Evolutionary conservation across 2,113 vertebrate species (phyloP).

Genomic region (Thomomys bottae): DNA sequence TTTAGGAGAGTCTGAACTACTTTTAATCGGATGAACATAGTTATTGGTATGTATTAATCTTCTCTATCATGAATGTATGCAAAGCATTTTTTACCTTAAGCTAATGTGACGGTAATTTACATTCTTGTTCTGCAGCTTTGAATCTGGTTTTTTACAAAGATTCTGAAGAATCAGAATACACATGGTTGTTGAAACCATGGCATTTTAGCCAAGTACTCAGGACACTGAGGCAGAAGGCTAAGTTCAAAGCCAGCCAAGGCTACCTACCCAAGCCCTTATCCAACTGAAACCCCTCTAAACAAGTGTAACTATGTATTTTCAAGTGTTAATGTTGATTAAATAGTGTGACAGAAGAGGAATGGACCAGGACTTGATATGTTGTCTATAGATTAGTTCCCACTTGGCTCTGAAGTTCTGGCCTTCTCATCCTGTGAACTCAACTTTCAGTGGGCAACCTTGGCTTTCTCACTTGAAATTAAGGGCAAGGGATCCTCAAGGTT

Average conservation of each 20-base stretch:
- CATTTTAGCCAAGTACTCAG: background rate
- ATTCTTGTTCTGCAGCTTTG: slow-evolving; percentile 42
- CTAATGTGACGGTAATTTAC: background rate
- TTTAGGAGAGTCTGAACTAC: background rate
- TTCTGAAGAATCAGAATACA: slow-evolving; percentile 14
- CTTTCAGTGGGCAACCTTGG: background rate
- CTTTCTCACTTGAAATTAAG: background rate
- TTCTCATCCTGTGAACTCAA: background rate
- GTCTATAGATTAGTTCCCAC: background rate
- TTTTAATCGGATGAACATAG: background rate
- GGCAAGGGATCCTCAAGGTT: background rate
- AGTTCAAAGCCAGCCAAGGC: background rate
- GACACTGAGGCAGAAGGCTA: background rate
- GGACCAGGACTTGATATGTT: fast-evolving
- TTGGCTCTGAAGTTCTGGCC: background rate
- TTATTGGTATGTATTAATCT: background rate
- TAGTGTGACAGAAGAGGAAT: background rate
- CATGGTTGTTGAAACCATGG: background rate
- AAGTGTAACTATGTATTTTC: too few relatives aligned
- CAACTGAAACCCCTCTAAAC: too few relatives aligned
- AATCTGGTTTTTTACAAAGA: background rate
- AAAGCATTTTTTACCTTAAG: slow-evolving; percentile 24
- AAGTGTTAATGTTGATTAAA: too few relatives aligned
- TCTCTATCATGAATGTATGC: background rate
- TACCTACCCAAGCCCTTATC: background rate